A percentile compares a stretch with the other conserved stretches of the same genome.
These are phyloP conservation scores for Pangasius mekongensis DNA, from an alignment of 2,797 vertebrate species.

Conservation along the genomic window DNA sequence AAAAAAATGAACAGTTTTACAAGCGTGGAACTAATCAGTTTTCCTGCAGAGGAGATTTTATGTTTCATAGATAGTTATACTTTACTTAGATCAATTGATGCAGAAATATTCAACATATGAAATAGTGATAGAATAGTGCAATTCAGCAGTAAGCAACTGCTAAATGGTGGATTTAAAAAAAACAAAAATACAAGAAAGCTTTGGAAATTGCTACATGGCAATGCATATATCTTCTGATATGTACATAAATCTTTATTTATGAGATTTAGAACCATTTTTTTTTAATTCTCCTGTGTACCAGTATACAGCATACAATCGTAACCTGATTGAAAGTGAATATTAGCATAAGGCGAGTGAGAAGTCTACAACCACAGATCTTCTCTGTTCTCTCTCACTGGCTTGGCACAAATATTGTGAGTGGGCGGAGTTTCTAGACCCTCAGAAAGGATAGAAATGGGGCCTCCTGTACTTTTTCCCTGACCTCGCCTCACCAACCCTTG, in stretches of 20 bases:
- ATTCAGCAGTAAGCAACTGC: background rate
- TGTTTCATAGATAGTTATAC: no score
- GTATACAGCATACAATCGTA: background rate
- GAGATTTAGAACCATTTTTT: background rate
- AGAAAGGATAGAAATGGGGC: slow-evolving; percentile 41
- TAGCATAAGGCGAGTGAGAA: background rate
- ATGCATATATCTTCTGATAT: background rate
- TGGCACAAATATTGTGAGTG: slow-evolving; percentile 32
- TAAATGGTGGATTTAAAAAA: background rate
- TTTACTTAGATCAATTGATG: background rate
- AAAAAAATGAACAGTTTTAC: background rate
- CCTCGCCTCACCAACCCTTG: slow-evolving; percentile 40
- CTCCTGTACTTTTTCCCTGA: slow-evolving; percentile 41
- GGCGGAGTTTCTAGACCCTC: slow-evolving; percentile 30
- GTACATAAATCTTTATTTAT: background rate
- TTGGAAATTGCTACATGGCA: background rate
- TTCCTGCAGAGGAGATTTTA: background rate
- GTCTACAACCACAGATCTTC: slow-evolving; percentile 31
- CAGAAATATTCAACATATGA: background rate
- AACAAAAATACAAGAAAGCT: background rate
- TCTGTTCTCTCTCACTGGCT: slow-evolving; percentile 36
- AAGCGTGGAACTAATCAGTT: background rate
- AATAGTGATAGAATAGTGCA: background rate
- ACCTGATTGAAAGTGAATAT: background rate
- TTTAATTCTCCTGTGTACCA: background rate